phyloP scores from a whole-genome alignment of 2,888 invertebrate species.

The Hydroisotoma schaefferi region DNA sequence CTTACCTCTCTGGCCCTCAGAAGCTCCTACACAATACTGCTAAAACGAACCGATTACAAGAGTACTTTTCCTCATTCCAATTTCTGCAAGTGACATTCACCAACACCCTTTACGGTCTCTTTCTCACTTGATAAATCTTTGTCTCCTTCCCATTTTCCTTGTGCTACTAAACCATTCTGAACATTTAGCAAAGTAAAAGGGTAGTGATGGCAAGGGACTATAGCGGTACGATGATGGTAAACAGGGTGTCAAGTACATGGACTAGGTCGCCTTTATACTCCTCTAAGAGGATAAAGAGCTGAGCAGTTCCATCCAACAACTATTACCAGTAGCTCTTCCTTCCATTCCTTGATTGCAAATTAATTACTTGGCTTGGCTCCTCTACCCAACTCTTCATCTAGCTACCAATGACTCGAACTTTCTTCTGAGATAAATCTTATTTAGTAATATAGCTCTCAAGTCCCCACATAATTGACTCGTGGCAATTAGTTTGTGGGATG shows the following conservation, averaged over 20 bases:
- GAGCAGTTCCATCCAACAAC: no score
- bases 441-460: background rate
- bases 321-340: background rate
- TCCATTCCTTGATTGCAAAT: constrained; percentile 2
- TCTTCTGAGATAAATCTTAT: background rate
- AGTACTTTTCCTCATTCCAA: constrained; percentile 10
- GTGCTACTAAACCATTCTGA: background rate
- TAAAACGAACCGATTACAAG: background rate
- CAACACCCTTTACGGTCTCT: constrained; percentile 12
- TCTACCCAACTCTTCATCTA: no score
- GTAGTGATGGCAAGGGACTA: no score
- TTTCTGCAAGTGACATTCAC: constrained; percentile 11
- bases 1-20: no score
- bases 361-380: no score
- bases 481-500: background rate
- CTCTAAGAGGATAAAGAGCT: no score
- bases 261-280: no score
- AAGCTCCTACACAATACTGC: no score
- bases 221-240: background rate
- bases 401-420: no score
- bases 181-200: background rate
- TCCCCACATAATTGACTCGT: background rate
- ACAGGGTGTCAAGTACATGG: background rate
- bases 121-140: constrained; percentile 13
- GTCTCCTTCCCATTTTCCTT: constrained; percentile 6